These are phyloP conservation scores for Spilogale gracilis DNA, from an alignment of 2,113 vertebrate genomes.

Conservation along the genomic window DNA sequence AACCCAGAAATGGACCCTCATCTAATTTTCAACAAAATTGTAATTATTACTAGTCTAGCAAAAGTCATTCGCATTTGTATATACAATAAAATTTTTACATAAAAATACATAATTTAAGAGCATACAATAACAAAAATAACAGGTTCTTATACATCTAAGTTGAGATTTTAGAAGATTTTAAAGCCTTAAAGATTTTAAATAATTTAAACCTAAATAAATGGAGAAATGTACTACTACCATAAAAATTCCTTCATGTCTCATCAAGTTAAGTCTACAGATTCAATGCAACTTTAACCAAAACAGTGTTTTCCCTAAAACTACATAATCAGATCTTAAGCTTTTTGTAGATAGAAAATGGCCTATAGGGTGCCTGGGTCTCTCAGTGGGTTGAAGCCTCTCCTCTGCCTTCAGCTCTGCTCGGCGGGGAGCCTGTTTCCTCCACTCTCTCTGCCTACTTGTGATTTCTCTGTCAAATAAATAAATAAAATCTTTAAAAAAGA, in stretches of 20 bases:
- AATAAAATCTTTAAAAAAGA: too few species aligned
- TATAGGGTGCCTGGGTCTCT: background rate
- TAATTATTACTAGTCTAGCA: constrained; percentile 25
- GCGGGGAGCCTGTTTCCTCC: too few species aligned
- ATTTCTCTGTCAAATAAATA: too few species aligned
- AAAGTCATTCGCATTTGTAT: background rate
- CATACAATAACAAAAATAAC: background rate
- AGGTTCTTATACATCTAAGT: background rate
- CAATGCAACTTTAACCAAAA: background rate
- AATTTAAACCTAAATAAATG: constrained; percentile 19
- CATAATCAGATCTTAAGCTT: background rate
- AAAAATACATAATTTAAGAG: background rate
- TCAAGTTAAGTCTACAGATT: background rate
- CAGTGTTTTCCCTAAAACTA: background rate
- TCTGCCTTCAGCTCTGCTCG: too few species aligned
- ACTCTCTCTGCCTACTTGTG: too few species aligned
- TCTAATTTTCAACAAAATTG: background rate
- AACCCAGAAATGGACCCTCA: too few species aligned
- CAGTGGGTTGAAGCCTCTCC: too few species aligned
- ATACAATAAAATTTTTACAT: background rate
- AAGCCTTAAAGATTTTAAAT: background rate
- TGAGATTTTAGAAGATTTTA: background rate
- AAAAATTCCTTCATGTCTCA: background rate
- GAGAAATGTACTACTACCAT: background rate
- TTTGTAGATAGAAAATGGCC: background rate